Evolutionary conservation across 1,140 invertebrate genomes (phyloP), one percentile per base, ranked within the genome.

Genomic region (Zaprionus lachaisei): DNA sequence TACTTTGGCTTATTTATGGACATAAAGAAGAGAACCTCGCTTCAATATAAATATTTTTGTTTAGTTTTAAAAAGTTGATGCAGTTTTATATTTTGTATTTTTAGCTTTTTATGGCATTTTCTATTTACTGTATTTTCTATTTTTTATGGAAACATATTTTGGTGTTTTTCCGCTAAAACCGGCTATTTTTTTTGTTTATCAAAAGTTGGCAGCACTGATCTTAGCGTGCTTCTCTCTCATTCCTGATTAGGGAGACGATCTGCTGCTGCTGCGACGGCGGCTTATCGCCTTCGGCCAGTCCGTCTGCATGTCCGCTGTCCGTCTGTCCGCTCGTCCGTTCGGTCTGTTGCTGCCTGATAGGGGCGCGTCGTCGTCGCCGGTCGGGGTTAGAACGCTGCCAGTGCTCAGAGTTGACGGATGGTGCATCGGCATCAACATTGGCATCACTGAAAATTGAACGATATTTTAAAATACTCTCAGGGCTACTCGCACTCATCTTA

Each of bases 401-500:
- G 71, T 81, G 71, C 79, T 91, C 79, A 72, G 71, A 65, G 89
- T 58, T 67, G 65, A 75, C 83, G 89, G 83, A 82, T 78, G 65
- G 60, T 72, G 61, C 65, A 76, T 62, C 78, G 70, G 65, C 69
- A 72, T 68, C 51, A 72, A 34, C 24, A 55, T 61, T 61, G 38
- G 15, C 34, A 74, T 55, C 37, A 67, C 56, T 49, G 12, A 56
- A 26, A 41, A 20, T 34, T 54, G 17, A 37, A 51, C 17, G 47
- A 20, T 20, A 37, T 24, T 14, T 15, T n/a, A 17, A 31, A 12
- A n/a, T 49, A 49, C 22, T 64, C 2, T 26, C 60, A 47, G 9
- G 11, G 11, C 15, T 22, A 24, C 15, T 56, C 41, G 58, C n/a
- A 6, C n/a, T 22, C 68, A 58, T 54, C 57, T 54, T 75, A 64